phyloP scores from a whole-genome alignment of 2,888 invertebrate species.

The Cephalotes varians region DNA sequence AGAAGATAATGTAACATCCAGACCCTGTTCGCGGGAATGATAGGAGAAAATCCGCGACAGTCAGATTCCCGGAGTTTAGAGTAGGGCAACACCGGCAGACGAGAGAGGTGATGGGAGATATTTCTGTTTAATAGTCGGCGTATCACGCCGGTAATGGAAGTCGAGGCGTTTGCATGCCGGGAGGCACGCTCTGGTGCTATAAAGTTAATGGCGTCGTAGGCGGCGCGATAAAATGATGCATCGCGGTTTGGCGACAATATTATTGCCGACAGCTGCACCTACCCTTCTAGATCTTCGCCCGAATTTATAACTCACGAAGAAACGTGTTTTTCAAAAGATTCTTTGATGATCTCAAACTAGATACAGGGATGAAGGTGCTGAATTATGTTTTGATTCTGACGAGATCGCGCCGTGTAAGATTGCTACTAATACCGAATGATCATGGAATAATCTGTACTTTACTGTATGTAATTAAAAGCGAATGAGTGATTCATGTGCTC shows the following conservation, averaged over 20 bases:
- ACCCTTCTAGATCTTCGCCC: constrained; percentile 11
- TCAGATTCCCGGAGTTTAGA: constrained; percentile 57
- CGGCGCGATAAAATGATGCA: constrained; percentile 73
- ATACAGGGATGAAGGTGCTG: background rate
- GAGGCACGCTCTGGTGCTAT: constrained; percentile 66
- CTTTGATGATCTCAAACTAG: background rate
- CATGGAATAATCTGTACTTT: too few relatives aligned
- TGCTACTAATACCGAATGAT: too few relatives aligned
- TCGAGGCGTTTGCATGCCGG: constrained; percentile 76
- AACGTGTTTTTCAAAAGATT: background rate
- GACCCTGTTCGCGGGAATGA: background rate
- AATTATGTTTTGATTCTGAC: background rate
- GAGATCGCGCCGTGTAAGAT: background rate
- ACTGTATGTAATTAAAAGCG: constrained; percentile 62
- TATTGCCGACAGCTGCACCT: constrained; percentile 57
- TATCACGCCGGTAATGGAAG: constrained; percentile 75
- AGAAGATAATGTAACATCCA: background rate
- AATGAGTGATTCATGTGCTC: background rate
- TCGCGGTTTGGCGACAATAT: constrained; percentile 62
- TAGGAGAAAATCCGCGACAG: constrained; percentile 59
- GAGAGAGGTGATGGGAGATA: constrained; percentile 66
- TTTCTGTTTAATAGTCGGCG: constrained; percentile 79
- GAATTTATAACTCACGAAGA: background rate
- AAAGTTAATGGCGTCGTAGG: constrained; percentile 73
- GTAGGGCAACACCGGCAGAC: constrained; percentile 31